Conservation (phyloP, 2,113 vertebrate species). For the Copsychus sechellarum region DNA sequence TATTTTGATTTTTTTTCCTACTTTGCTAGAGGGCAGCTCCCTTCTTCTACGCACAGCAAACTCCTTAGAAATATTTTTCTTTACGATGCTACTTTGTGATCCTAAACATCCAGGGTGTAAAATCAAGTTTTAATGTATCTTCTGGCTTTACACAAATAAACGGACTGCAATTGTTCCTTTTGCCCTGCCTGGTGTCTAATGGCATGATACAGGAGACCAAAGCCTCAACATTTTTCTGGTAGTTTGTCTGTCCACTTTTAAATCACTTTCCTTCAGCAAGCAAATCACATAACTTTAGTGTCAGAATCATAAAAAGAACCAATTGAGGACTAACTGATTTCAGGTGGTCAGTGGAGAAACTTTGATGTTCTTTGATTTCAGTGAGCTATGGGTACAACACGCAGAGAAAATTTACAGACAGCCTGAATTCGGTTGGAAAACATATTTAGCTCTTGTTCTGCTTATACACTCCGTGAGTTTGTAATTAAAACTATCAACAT, state of each 20-base stretch:
- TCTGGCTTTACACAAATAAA: not conserved
- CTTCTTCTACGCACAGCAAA: not conserved
- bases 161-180: not conserved
- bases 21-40: not conserved
- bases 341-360: not conserved
- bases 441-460: not conserved
- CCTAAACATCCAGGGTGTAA: not conserved
- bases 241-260: not conserved
- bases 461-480: not conserved
- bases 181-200: not conserved
- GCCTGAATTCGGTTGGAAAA: not conserved
- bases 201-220: not conserved
- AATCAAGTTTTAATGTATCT: not conserved
- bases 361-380: not conserved
- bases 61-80: not conserved
- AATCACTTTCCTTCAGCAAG: slow-evolving; percentile 4
- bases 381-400: not conserved
- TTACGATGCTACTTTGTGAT: not conserved
- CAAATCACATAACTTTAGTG: not conserved
- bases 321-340: not conserved
- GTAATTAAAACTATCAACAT: not conserved
- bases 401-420: not conserved
- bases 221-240: not conserved
- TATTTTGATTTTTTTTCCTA: not conserved
- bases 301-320: not conserved